A percentile compares a stretch with the other conserved stretches of the same genome.
phyloP scores from a whole-genome alignment of 2,797 vertebrate genomes.

The Sebastes iracundus region DNA sequence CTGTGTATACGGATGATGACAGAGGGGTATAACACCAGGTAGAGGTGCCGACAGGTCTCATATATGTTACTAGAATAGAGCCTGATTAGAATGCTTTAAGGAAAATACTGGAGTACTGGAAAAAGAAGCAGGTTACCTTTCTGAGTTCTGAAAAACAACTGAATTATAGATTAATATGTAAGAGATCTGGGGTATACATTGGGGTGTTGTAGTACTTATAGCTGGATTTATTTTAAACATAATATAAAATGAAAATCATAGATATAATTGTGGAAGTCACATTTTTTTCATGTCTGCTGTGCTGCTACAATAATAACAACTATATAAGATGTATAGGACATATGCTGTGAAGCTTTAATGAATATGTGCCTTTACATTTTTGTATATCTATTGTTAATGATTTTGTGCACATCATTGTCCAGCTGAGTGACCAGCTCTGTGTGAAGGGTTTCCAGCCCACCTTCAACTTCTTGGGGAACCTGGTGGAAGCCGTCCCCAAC shows the following conservation, averaged over 20 bases:
- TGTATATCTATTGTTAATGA: background rate
- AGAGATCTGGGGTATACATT: background rate
- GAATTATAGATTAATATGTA: background rate
- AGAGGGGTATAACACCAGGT: conserved; percentile 12
- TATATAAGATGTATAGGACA: background rate
- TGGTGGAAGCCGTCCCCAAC: conserved; percentile 85
- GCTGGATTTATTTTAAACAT: background rate
- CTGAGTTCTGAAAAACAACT: background rate
- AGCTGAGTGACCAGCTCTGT: conserved; percentile 85
- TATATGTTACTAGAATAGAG: conserved; percentile 37
- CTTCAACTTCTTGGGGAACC: conserved; percentile 89
- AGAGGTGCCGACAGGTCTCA: conserved; percentile 32
- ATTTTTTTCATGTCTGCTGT: background rate
- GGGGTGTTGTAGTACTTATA: background rate
- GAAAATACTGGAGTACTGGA: background rate
- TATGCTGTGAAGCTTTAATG: background rate
- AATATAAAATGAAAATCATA: background rate
- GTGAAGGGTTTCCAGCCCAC: conserved; percentile 81
- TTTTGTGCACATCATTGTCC: conserved; percentile 18
- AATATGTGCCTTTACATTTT: background rate
- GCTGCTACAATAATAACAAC: background rate
- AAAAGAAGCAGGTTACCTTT: background rate
- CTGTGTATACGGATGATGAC: conserved; percentile 44
- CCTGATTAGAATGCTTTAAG: conserved; percentile 26
- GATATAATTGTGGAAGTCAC: background rate